A percentile compares a stretch with the other conserved stretches of the same genome.
phyloP scores from a whole-genome alignment of 2,113 vertebrate species.

The Cinclus cinclus region DNA sequence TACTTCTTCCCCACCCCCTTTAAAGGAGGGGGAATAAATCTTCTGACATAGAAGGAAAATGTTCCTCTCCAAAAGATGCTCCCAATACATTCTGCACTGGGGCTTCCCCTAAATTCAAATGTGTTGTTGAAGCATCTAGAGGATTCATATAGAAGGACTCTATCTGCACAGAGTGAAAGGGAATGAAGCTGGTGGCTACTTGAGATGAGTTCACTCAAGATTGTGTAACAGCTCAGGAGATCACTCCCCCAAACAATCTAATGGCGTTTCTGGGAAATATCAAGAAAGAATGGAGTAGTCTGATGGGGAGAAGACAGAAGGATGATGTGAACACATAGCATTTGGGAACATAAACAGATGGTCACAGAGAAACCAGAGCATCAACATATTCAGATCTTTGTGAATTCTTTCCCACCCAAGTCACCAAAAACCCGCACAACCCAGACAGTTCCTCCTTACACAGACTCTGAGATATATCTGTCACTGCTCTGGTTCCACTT shows the following conservation, averaged over 20 bases:
- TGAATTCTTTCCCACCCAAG: neutral
- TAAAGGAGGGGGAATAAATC: neutral
- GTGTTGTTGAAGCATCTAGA: neutral
- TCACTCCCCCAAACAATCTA: neutral
- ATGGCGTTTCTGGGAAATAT: neutral
- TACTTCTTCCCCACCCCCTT: neutral
- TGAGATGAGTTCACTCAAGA: neutral
- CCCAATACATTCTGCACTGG: neutral
- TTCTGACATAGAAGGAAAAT: neutral
- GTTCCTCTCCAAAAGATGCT: neutral
- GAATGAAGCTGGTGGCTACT: neutral
- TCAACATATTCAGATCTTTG: neutral
- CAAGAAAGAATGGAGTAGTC: neutral
- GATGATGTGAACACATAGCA: neutral
- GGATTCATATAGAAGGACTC: neutral
- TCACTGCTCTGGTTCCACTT: neutral
- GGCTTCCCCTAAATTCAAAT: neutral
- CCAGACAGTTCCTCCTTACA: neutral
- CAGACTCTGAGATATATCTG: neutral
- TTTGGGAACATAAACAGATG: neutral
- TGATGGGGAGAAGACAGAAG: neutral
- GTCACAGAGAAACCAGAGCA: neutral
- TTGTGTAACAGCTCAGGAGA: neutral
- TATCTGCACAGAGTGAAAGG: neutral
- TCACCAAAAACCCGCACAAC: neutral